Conservation (phyloP, 2,888 invertebrate genomes). For the Chironomus riparius region DNA sequence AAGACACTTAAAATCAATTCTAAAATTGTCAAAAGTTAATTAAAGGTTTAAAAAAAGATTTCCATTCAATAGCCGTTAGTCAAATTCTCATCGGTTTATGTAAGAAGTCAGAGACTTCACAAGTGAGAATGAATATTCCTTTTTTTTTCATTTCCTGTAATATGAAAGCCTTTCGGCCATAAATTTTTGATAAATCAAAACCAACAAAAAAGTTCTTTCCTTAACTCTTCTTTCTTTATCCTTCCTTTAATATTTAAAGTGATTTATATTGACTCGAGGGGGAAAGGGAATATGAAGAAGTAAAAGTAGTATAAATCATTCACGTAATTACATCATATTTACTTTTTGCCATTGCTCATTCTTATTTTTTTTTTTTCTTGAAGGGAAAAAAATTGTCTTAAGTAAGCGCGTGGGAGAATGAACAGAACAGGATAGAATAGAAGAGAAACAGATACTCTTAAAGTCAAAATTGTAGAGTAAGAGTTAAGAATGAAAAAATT, state of each 20-base stretch:
- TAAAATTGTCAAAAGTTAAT: no score
- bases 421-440: not conserved
- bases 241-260: slow-evolving; percentile 10
- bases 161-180: not conserved
- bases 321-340: slow-evolving; percentile 17
- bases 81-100: no score
- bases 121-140: no score
- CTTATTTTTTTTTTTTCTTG: not conserved
- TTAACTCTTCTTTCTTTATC: not conserved
- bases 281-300: no score
- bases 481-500: not conserved
- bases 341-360: not conserved
- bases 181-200: slow-evolving; percentile 25
- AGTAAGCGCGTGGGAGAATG: not conserved
- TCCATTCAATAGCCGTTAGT: no score
- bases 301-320: slow-evolving; percentile 13
- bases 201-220: not conserved
- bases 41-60: no score
- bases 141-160: no score
- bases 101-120: no score
- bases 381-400: not conserved
- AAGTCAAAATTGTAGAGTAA: not conserved
- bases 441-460: no score
- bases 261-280: slow-evolving; percentile 10
- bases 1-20: no score